phyloP scores from a whole-genome alignment of 2,113 vertebrate genomes.

The Symphodus melops region DNA sequence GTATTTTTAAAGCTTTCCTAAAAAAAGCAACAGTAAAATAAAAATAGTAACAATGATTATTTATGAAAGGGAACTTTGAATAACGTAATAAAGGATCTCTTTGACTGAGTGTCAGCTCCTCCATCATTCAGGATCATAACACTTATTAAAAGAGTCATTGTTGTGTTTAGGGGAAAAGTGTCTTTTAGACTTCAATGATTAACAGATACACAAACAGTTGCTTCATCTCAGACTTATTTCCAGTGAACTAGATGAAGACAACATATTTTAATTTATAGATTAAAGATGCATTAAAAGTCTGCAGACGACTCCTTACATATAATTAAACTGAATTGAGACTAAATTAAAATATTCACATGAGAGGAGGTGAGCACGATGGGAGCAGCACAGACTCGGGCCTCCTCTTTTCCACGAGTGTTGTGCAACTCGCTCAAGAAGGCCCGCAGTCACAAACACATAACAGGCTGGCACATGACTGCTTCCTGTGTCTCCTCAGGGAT shows the following conservation, averaged over 20 bases:
- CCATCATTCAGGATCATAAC: too few species aligned
- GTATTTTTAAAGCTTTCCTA: too few species aligned
- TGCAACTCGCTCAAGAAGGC: not conserved
- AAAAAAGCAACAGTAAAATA: too few species aligned
- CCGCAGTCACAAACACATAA: conserved; percentile 9
- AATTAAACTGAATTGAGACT: not conserved
- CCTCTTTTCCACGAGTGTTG: not conserved
- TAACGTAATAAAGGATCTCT: too few species aligned
- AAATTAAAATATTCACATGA: not conserved
- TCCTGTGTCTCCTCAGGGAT: conserved; percentile 29
- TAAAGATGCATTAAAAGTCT: not conserved
- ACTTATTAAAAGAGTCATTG: too few species aligned
- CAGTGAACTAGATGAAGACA: not conserved
- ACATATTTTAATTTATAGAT: not conserved
- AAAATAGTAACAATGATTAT: too few species aligned
- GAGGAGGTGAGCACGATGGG: not conserved
- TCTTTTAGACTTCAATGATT: not conserved
- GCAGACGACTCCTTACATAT: too few species aligned
- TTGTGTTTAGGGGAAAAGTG: too few species aligned
- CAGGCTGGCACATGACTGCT: conserved; percentile 51
- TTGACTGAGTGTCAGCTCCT: too few species aligned
- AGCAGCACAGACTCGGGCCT: not conserved
- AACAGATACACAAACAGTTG: not conserved
- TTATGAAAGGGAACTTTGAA: too few species aligned
- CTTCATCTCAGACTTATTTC: not conserved